Percentiles rank a stretch among this genome's conserved stretches.
phyloP scores from a whole-genome alignment of 64 coral and sea anemone genomes.

The Anthopleura sola region DNA sequence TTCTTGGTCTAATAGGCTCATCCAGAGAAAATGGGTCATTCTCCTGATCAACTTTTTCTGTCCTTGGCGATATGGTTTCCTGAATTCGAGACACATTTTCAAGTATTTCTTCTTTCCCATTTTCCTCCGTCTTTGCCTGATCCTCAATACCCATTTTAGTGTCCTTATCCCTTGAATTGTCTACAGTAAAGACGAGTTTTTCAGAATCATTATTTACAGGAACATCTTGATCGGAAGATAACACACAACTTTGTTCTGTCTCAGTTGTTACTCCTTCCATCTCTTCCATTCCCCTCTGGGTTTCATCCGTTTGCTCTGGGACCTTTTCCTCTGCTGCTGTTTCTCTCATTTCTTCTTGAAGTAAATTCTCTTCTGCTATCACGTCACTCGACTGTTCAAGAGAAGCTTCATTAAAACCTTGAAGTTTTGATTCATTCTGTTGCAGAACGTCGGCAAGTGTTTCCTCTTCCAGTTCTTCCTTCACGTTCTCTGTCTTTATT shows the following conservation, averaged over 20 bases:
- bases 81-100: not conserved
- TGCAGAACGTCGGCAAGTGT: not conserved
- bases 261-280: not conserved
- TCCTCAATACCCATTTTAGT: not conserved
- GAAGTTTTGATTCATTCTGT: not conserved
- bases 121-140: not conserved
- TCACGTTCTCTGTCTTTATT: not conserved
- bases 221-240: not conserved
- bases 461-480: not conserved
- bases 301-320: not conserved
- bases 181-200: not conserved
- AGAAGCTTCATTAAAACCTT: not conserved
- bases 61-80: not conserved
- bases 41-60: not conserved
- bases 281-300: not conserved
- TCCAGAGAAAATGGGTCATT: not conserved
- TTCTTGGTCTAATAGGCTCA: not conserved
- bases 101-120: not conserved
- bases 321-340: not conserved
- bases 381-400: not conserved
- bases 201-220: not conserved
- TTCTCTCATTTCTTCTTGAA: not conserved
- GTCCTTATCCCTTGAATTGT: not conserved
- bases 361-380: not conserved
- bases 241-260: not conserved